Base-by-base conservation (phyloP, 2,888 invertebrate species). In the Rambutsinella grinnellia region DNA sequence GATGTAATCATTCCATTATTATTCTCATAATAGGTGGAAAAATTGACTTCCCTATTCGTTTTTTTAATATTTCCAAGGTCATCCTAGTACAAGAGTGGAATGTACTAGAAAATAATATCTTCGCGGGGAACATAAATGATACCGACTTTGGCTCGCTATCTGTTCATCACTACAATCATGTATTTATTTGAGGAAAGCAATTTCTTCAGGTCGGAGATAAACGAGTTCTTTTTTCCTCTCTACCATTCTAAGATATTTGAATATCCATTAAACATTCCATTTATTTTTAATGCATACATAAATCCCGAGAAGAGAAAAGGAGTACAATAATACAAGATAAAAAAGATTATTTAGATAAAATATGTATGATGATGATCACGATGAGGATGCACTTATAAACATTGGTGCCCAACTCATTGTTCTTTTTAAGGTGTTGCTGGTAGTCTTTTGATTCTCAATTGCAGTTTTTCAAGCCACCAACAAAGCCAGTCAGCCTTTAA, bases 271-370 rank as follows among this genome's bases (percentile, higher is more conserved):
- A 71, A 63, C 71, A 71, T 71, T 71, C 62, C 71, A 71, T 71
- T 71, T 63, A 44, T 62, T 71, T 63, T 71, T 71, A 71, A 71
- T 71, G 71, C 71, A 71, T 71, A 57, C 71, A 71, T 71, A 71
- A 71, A 63, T 71, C 71, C 63, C 62, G n/a, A 71, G 47, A 57
- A 71, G 63, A 71, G n/a, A 71, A 49, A 57, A 71, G 63, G 63
- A 63, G 61, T 71, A 71, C 57, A 63, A 57, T 57, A 63, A 46
- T 61, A 47, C 19, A 24, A 17, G 49, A 66, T 10, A 21, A 70
- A 46, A 61, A 57, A 57, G 36, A 36, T 36, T 36, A 36, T 36
- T 36, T 36, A 36, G 36, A 36, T 36, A 36, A 36, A n/a, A 13
- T 36, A 13, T 36, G 36, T 13, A 36, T 5, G 36, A 36, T 8